Evolutionary conservation across 2,888 invertebrate species (phyloP), one percentile per base, ranked within the genome.

Genomic region (Agelastica alni): DNA sequence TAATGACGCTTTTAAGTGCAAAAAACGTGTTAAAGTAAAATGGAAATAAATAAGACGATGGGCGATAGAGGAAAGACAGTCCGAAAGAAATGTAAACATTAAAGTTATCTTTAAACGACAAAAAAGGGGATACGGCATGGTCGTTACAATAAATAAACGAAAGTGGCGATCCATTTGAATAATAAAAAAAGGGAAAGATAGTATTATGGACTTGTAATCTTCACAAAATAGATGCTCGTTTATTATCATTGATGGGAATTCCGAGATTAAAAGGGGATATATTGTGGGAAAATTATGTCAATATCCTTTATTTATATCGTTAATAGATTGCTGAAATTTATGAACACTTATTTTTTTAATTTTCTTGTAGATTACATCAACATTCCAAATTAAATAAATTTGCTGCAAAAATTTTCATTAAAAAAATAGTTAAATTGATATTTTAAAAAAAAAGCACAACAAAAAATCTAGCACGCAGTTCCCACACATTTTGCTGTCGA

Each of bases 1-100:
- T 66, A 66, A 65, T 64, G 65, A 66, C 63, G 65, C 64, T 64
- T 64, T 60, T 59, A 59, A 61, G 51, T 34, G 44, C 41, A 46
- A 17, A 28, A 37, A 51, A 47, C 39, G 13, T 43, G 43, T 42
- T 41, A 32, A 53, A 46, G 44, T 28, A 41, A 34, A 36, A 30
- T 32, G n/a, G 17, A 14, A 36, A 51, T 45, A 51, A 51, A 44
- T 52, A 31, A 45, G 20, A 14, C 41, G 42, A 10, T 30, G 14
- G 10, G 41, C 48, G 39, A 48, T 48, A 20, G 48, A n/a, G 41
- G 17, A 32, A 41, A 12, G 32, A 39, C 39, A 48, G 41, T 48
- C 41, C 39, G 41, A 48, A 39, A 39, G 41, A 39, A 39, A 36
- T 39, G 39, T 30, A 48, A 48, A 48, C 48, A 48, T 12, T 13